phyloP scores from a whole-genome alignment of 2,888 invertebrate species.

The Sericinus montela region DNA sequence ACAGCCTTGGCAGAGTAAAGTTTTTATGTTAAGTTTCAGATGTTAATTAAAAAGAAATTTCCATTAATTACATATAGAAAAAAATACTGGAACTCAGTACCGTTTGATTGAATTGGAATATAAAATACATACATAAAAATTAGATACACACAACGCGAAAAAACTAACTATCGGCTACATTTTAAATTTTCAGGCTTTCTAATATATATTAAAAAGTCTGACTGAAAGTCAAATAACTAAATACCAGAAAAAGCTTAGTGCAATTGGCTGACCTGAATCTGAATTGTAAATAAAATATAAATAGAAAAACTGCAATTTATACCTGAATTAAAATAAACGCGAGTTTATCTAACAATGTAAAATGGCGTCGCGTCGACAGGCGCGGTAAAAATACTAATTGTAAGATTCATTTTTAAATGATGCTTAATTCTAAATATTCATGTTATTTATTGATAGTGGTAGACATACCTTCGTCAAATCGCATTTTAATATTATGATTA shows the following conservation, averaged over 20 bases:
- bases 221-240: no score
- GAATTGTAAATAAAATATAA: slow-evolving; percentile 10
- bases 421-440: slow-evolving; percentile 71
- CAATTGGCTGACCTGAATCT: not conserved
- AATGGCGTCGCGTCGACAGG: slow-evolving; percentile 43
- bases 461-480: slow-evolving; percentile 57
- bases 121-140: no score
- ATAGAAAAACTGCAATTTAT: not conserved
- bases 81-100: no score
- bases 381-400: slow-evolving; percentile 58
- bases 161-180: no score
- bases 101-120: no score
- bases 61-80: no score
- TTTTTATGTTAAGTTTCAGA: no score
- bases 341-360: slow-evolving; percentile 26
- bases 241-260: not conserved
- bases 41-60: no score
- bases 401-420: slow-evolving; percentile 38
- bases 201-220: no score
- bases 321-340: not conserved
- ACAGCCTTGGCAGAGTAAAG: no score
- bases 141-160: no score
- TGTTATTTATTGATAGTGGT: slow-evolving; percentile 76
- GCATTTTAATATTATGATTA: slow-evolving; percentile 59
- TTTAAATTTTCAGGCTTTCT: no score